Percentiles rank a stretch among this genome's conserved stretches.
Conservation (phyloP, 2,888 invertebrate species). For the Camptogramma bilineatum region DNA sequence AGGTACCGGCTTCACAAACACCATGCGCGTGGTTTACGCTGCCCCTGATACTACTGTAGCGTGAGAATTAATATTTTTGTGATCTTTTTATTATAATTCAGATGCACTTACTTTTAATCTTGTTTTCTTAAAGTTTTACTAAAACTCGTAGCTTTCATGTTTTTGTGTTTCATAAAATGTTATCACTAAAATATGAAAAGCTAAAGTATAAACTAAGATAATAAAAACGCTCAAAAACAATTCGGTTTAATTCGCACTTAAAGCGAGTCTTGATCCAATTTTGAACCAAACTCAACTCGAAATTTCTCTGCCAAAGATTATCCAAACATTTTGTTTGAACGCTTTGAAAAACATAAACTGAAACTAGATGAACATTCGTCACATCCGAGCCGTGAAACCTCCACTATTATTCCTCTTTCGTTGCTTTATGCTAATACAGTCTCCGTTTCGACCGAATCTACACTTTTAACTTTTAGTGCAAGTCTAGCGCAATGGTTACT, state of each 20-base stretch:
- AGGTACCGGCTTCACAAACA: conserved; percentile 89
- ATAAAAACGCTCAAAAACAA: background rate
- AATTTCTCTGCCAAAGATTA: conserved; percentile 10
- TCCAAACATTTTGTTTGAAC: conserved; percentile 23
- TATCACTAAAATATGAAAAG: background rate
- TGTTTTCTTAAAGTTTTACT: background rate
- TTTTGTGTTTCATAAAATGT: background rate
- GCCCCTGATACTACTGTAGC: conserved; percentile 53
- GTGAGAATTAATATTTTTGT: conserved; percentile 28
- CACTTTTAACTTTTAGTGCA: conserved; percentile 51
- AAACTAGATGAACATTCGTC: conserved; percentile 43
- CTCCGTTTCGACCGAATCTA: conserved; percentile 45
- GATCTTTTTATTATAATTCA: conserved; percentile 21
- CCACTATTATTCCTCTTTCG: conserved; percentile 44
- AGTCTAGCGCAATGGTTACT: conserved; percentile 46
- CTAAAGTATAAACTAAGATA: background rate
- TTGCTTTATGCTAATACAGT: conserved; percentile 45
- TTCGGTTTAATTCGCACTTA: background rate
- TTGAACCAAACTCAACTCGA: conserved; percentile 2
- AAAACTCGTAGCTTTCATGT: background rate
- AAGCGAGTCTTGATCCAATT: background rate
- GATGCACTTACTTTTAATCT: conserved; percentile 1
- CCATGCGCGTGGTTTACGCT: conserved; percentile 87
- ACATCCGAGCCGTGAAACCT: conserved; percentile 37
- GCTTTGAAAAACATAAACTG: conserved; percentile 30